Percentiles rank a stretch among this genome's conserved stretches.
Evolutionary conservation across 2,797 vertebrate genomes (phyloP).

Genomic region (Sebastes elongatus): DNA sequence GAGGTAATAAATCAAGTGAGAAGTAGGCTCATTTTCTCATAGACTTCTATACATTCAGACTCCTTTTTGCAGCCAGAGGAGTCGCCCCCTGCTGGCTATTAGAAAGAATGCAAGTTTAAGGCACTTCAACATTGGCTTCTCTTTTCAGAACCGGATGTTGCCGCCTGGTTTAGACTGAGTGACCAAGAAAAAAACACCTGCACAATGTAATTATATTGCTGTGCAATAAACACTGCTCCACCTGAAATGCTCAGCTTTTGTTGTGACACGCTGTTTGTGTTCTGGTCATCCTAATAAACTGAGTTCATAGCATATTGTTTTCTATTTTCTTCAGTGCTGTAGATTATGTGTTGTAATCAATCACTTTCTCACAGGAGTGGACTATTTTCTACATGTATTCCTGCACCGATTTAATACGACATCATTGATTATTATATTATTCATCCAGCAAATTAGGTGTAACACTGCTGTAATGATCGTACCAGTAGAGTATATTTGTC

Average conservation of each 20-base stretch:
- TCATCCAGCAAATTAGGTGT: neutral
- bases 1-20: no score
- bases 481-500: neutral
- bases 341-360: neutral
- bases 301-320: neutral
- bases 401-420: neutral
- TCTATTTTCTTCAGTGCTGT: neutral
- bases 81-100: no score
- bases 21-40: no score
- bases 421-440: neutral
- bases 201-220: neutral
- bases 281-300: neutral
- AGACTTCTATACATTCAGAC: no score
- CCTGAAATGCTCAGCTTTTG: neutral
- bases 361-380: neutral
- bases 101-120: no score
- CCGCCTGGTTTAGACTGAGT: neutral
- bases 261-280: neutral
- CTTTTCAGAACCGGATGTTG: no score
- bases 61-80: no score
- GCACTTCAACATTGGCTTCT: fast-evolving
- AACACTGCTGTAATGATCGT: neutral
- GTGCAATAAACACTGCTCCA: neutral
- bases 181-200: neutral
- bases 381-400: neutral